phyloP scores from a whole-genome alignment of 2,888 invertebrate genomes.

The Melipona beecheii region DNA sequence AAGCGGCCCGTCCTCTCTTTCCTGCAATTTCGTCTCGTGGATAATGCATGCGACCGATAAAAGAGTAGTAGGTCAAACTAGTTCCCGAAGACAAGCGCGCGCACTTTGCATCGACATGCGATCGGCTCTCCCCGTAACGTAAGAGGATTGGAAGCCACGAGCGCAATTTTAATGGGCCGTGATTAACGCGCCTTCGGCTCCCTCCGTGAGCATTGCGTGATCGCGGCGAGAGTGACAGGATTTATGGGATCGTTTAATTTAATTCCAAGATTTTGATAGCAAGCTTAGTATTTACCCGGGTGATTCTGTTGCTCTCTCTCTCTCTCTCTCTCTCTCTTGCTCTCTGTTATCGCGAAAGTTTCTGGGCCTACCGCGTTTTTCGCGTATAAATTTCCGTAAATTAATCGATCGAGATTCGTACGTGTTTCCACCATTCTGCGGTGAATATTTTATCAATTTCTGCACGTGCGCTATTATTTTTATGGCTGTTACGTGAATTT shows the following conservation, averaged over 20 bases:
- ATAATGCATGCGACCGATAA: conserved; percentile 52
- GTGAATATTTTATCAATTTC: neutral
- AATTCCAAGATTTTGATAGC: neutral
- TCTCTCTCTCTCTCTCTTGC: no score
- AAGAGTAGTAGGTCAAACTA: conserved; percentile 52
- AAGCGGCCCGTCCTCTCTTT: conserved; percentile 19
- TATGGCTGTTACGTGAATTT: neutral
- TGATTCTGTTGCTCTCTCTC: neutral
- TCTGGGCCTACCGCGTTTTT: neutral
- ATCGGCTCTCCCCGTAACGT: neutral
- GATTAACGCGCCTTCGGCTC: conserved; percentile 1
- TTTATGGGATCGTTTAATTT: conserved; percentile 3
- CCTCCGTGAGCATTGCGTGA: neutral
- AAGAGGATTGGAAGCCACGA: neutral
- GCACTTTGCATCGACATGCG: conserved; percentile 1
- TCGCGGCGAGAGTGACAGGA: neutral
- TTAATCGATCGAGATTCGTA: neutral
- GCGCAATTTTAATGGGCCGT: neutral
- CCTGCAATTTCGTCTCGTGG: conserved; percentile 44
- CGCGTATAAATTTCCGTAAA: neutral
- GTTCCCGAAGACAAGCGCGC: conserved; percentile 8
- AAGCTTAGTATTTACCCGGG: neutral
- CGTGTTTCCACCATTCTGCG: neutral
- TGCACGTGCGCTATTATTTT: neutral
- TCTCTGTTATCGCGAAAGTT: neutral